A percentile compares a stretch with the other conserved stretches of the same genome.
Conservation (phyloP, 2,888 invertebrate genomes). For the Neoaliturus tenellus region DNA sequence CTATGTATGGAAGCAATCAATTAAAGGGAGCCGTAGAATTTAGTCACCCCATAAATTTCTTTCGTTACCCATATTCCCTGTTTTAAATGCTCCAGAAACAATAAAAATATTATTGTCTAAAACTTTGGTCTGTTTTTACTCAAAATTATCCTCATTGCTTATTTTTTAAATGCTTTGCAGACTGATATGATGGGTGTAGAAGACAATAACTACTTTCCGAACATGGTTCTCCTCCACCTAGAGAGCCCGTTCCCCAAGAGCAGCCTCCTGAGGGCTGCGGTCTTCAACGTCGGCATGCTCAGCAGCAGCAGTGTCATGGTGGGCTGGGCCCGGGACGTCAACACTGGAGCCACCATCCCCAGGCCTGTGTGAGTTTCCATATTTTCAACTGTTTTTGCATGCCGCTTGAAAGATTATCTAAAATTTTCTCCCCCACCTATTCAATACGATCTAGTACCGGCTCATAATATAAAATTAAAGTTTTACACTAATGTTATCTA, state of each 20-base stretch:
- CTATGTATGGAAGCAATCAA: too few relatives aligned
- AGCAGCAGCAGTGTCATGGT: neutral
- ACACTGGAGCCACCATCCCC: neutral
- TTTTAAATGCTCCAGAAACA: neutral
- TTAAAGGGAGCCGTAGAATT: neutral
- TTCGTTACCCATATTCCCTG: neutral
- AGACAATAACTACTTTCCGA: neutral
- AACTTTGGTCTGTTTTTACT: too few relatives aligned
- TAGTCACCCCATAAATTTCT: neutral
- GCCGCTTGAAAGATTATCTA: too few relatives aligned
- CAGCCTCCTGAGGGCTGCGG: neutral
- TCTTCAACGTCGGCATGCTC: neutral
- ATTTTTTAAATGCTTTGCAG: neutral
- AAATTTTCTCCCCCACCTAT: too few relatives aligned
- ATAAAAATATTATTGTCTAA: too few relatives aligned
- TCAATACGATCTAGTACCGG: too few relatives aligned
- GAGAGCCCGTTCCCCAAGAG: neutral
- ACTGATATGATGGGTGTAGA: neutral
- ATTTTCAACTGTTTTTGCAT: too few relatives aligned
- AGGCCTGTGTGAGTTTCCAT: neutral
- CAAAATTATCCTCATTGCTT: too few relatives aligned
- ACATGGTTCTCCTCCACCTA: neutral
- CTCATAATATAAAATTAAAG: too few relatives aligned
- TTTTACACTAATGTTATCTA: too few relatives aligned
- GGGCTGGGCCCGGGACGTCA: neutral